Base-by-base conservation (phyloP, 2,888 invertebrate genomes). In the Scaptomyza tumidula region DNA sequence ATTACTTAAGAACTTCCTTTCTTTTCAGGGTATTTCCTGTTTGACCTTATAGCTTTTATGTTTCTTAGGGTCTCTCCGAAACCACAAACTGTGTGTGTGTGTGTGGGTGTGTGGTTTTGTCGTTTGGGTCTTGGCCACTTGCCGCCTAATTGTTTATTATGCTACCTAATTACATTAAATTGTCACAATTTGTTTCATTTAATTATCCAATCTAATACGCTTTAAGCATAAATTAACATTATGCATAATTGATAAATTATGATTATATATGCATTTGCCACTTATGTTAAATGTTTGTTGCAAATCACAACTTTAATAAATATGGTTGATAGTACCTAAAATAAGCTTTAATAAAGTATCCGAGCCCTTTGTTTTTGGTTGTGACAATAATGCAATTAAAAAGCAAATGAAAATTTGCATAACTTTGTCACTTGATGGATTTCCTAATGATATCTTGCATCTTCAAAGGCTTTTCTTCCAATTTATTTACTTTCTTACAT, bases 121-220 rank as follows among this genome's bases (percentile, higher is more conserved):
- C 39, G 7, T 16, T 7, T 19, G 35, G 16, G 46, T 67, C 67
- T 52, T 48, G 60, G 54, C 27, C 59, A 50, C 43, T 77, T 71
- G 86, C 78, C 86, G 81, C 65, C 78, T 71, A 86, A 86, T 86
- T 83, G 84, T 83, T 80, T 83, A 83, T 66, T 71, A 55, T 58
- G 50, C 52, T 29, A 44, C 45, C 65, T 72, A 83, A 83, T 88
- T 77, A 71, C 56, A 70, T 70, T 77, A 44, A 44, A 83, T 61
- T 71, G 66, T 46, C 43, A 58, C 44, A 58, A 43, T 70, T 68
- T 65, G 46, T 59, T 24, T 37, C 39, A 58, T 58, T 78, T 57
- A 43, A 67, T 61, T 68, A 63, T 61, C 61, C 37, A 57, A 48
- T 80, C 65, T 46, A 60, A 61, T 58, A 50, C 44, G 48, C 9